Conservation (phyloP, 2,113 vertebrate genomes). For the Actinemys pallida region DNA sequence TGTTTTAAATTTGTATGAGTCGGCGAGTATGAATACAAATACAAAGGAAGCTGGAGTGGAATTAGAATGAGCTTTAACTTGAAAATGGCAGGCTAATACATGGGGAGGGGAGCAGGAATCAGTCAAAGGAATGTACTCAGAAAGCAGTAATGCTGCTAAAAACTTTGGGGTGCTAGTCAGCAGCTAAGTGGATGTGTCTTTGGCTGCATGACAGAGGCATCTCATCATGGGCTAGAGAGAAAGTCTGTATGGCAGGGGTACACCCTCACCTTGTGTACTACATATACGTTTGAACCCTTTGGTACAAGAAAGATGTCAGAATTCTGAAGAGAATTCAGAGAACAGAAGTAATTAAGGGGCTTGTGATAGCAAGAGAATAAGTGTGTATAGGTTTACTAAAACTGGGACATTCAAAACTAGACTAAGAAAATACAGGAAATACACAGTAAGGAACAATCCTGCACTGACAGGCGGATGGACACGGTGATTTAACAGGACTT, state of each 20-base stretch:
- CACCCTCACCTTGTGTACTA: constrained; percentile 30
- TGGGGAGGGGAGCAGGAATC: not conserved
- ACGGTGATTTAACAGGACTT: not conserved
- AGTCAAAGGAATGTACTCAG: not conserved
- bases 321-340: not conserved
- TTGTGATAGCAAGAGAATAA: not conserved
- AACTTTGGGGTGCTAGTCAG: not conserved
- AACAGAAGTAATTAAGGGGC: not conserved
- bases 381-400: not conserved
- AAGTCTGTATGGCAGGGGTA: constrained; percentile 13
- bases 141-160: not conserved
- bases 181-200: not conserved
- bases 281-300: not conserved
- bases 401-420: not conserved
- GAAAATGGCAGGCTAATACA: not conserved
- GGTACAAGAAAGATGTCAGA: not conserved
- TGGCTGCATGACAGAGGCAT: not conserved
- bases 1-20: not conserved
- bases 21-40: not conserved
- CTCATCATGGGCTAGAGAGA: constrained; percentile 17
- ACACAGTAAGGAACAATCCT: not conserved
- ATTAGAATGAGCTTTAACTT: not conserved
- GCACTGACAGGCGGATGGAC: not conserved
- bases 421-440: not conserved
- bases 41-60: constrained; percentile 16